Conservation (phyloP, 2,113 vertebrate genomes). For the Melospiza melodia region DNA sequence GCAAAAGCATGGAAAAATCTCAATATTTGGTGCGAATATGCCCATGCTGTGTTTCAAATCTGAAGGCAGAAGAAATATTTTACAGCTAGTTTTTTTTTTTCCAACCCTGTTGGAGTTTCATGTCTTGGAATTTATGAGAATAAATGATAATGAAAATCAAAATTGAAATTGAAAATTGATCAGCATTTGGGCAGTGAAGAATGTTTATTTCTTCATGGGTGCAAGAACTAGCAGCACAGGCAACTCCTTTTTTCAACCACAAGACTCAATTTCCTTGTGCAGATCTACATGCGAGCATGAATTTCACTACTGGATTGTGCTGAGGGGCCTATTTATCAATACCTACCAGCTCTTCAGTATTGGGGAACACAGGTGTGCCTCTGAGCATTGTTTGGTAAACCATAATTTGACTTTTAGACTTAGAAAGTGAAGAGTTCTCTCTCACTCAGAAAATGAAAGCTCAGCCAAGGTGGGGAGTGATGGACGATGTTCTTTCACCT, state of each 20-base stretch:
- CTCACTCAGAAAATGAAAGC: background rate
- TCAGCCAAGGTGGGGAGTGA: background rate
- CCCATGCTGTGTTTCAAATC: background rate
- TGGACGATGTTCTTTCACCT: accelerated
- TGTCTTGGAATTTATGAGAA: background rate
- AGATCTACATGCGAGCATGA: background rate
- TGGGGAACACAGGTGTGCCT: background rate
- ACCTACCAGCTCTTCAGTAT: background rate
- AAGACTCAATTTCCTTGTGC: background rate
- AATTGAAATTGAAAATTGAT: background rate
- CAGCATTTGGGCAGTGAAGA: background rate
- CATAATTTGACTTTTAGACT: background rate
- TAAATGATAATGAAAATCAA: background rate
- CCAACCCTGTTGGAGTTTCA: background rate
- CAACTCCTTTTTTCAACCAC: background rate
- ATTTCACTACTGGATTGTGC: background rate
- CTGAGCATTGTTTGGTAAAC: background rate
- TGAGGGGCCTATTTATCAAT: background rate
- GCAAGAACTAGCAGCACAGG: background rate
- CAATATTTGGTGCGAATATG: background rate
- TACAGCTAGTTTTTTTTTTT: background rate
- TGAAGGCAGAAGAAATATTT: background rate
- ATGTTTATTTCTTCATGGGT: background rate
- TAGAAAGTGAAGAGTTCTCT: background rate
- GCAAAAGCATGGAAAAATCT: background rate